These are phyloP conservation scores for Sinodicranocentrus sp. DNA, from an alignment of 2,888 invertebrate genomes.

Conservation along the genomic window DNA sequence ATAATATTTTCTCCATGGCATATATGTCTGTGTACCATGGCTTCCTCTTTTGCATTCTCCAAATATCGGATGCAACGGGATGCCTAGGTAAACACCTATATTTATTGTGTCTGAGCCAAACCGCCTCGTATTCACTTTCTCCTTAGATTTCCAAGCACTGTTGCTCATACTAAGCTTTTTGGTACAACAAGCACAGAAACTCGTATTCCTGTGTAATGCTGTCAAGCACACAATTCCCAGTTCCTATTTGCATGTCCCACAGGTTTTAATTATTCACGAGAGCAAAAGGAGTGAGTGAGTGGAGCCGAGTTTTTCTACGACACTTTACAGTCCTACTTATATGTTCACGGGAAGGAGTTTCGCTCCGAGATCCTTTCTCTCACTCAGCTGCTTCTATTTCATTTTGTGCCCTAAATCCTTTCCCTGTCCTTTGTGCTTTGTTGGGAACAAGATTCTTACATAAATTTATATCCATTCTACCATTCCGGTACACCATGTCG, in stretches of 20 bases:
- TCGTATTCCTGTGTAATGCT: conserved; percentile 61
- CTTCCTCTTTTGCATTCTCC: no score
- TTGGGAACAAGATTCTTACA: no score
- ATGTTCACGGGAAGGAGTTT: background rate
- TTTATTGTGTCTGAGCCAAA: background rate
- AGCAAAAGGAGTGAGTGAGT: conserved; percentile 62
- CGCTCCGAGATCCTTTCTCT: background rate
- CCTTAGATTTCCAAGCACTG: conserved; percentile 57
- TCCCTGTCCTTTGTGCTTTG: conserved; percentile 14
- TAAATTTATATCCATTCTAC: no score
- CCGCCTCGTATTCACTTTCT: conserved; percentile 12
- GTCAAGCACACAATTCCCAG: conserved; percentile 75
- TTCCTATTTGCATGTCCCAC: conserved; percentile 77
- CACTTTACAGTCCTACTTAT: conserved; percentile 69
- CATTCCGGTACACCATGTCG: no score
- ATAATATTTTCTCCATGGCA: no score
- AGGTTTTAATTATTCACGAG: conserved; percentile 77
- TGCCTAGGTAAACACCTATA: background rate
- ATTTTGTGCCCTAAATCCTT: conserved; percentile 51
- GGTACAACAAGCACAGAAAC: conserved; percentile 53
- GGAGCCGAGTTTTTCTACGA: conserved; percentile 66
- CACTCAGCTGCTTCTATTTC: conserved; percentile 26
- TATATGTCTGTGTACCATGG: no score
- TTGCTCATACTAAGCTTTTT: conserved; percentile 49
- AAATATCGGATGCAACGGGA: no score